Conservation (phyloP, 2,113 vertebrate genomes). For the Manacus vitellinus region DNA sequence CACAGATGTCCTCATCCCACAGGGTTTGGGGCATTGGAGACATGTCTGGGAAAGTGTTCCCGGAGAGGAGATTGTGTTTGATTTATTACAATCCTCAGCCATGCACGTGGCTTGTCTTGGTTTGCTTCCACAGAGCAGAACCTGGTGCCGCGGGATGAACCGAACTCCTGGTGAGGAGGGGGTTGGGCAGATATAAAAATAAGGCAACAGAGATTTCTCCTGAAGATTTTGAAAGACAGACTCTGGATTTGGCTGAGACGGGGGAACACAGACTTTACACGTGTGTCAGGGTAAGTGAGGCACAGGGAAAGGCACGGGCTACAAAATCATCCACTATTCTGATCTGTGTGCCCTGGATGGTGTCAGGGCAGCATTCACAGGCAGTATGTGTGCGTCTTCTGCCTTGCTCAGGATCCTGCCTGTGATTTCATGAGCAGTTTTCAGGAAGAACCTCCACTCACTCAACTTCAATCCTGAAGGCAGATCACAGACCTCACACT, state of each 20-base stretch:
- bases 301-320: background rate
- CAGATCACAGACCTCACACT: background rate
- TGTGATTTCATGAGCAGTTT: background rate
- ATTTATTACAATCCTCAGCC: background rate
- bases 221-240: background rate
- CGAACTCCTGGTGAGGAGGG: too few relatives aligned
- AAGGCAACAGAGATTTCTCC: background rate
- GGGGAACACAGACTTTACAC: background rate
- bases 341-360: background rate
- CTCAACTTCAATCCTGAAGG: background rate
- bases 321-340: background rate
- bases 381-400: accelerated
- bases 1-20: accelerated
- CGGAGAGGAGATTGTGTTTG: accelerated
- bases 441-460: too few relatives aligned
- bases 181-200: background rate
- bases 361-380: background rate
- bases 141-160: background rate
- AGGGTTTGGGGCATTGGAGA: background rate
- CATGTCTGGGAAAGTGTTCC: accelerated
- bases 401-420: background rate
- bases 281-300: accelerated
- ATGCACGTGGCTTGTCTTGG: background rate
- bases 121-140: background rate
- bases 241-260: background rate